phyloP scores from a whole-genome alignment of 23 tunicate genomes.

The Ciona savignyi region DNA sequence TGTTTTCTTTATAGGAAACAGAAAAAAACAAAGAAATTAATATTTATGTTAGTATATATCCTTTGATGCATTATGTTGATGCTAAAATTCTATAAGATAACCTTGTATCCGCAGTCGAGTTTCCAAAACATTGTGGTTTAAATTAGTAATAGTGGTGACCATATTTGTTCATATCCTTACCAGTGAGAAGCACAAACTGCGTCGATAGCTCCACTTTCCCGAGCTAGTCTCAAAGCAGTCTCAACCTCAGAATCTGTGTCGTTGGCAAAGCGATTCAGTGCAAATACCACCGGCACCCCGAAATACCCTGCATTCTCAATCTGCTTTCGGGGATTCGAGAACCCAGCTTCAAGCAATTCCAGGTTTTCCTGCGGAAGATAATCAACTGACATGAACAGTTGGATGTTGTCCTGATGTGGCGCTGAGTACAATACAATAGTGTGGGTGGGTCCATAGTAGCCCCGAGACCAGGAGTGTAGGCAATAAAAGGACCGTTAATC shows the following conservation, averaged over 20 bases:
- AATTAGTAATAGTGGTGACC: background rate
- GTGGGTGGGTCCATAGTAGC: too few species aligned
- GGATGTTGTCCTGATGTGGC: too few species aligned
- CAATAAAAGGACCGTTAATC: too few species aligned
- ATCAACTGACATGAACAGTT: too few species aligned
- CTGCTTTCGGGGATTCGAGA: conserved; percentile 69
- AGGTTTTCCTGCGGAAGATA: conserved; percentile 85
- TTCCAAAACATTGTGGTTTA: background rate
- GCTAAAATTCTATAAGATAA: background rate
- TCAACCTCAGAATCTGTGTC: conserved; percentile 50
- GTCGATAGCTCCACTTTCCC: conserved; percentile 43
- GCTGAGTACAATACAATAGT: too few species aligned
- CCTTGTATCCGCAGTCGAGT: background rate
- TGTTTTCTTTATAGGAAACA: background rate
- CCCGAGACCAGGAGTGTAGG: too few species aligned
- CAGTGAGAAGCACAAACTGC: conserved; percentile 66
- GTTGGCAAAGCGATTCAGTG: conserved; percentile 45
- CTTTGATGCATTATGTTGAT: background rate
- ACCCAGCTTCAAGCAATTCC: conserved; percentile 68
- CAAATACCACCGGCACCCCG: conserved; percentile 74
- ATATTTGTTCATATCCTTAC: background rate
- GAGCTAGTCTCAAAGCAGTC: conserved; percentile 5
- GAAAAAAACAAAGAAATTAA: background rate
- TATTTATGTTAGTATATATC: too few species aligned
- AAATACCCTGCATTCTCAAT: conserved; percentile 56